phyloP scores from a whole-genome alignment of 2,888 invertebrate genomes.

The Lycia hirtaria region DNA sequence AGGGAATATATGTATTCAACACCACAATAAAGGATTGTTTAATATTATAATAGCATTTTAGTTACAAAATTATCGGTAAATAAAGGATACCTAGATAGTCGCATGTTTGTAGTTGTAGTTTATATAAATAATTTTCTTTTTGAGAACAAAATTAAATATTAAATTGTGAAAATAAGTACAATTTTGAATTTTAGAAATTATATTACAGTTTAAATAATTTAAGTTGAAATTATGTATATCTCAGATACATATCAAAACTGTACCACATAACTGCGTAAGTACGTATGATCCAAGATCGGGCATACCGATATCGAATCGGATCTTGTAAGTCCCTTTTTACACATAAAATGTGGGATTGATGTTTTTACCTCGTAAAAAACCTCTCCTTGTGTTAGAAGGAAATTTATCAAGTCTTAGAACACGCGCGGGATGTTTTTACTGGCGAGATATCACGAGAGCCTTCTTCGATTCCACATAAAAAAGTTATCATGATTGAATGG shows the following conservation, averaged over 20 bases:
- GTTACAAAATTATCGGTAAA: no score
- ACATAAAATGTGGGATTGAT: slow-evolving; percentile 33
- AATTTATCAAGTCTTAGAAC: slow-evolving; percentile 29
- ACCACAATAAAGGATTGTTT: no score
- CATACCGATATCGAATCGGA: slow-evolving; percentile 8
- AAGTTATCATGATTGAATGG: slow-evolving; percentile 28
- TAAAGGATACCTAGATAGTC: no score
- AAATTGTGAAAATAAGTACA: no score
- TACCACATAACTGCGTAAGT: background rate
- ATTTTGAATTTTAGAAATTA: no score
- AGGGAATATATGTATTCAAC: no score
- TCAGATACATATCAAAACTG: background rate
- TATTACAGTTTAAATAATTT: no score
- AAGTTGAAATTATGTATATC: no score
- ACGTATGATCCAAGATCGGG: background rate
- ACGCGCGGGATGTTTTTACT: slow-evolving; percentile 11
- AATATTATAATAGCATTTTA: no score
- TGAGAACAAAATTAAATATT: no score
- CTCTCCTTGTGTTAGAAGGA: slow-evolving; percentile 21
- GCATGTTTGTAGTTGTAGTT: no score
- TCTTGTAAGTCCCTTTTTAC: slow-evolving; percentile 11
- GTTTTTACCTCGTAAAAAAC: slow-evolving; percentile 30
- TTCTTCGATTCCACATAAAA: slow-evolving; percentile 17
- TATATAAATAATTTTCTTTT: no score
- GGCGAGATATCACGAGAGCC: slow-evolving; percentile 4